Evolutionary conservation across 1,140 invertebrate species (phyloP).

Genomic region (Drosophila pruinosa): DNA sequence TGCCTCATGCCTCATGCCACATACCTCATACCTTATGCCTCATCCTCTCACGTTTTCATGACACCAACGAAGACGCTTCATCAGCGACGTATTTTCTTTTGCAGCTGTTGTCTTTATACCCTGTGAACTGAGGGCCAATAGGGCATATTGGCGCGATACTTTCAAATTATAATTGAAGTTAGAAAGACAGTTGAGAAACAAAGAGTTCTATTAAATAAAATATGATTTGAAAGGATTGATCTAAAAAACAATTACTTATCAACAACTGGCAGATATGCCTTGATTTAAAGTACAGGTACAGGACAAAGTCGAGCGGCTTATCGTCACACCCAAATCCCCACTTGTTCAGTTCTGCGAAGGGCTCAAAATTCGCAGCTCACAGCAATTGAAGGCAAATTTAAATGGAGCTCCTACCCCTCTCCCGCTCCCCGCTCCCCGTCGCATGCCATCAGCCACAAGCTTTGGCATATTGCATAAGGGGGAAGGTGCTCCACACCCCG

Average conservation of each 20-base stretch:
- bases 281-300: no score
- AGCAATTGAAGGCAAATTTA: slow-evolving; percentile 69
- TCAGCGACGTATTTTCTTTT: slow-evolving; percentile 33
- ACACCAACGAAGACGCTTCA: slow-evolving; percentile 35
- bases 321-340: background rate
- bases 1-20: background rate
- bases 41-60: background rate
- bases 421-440: slow-evolving; percentile 6
- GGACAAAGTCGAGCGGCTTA: background rate
- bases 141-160: background rate
- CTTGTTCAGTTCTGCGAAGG: background rate
- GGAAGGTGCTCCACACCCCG: background rate
- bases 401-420: slow-evolving; percentile 53
- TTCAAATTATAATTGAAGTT: background rate
- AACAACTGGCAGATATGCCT: no score
- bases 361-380: slow-evolving; percentile 45
- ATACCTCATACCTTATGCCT: background rate
- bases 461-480: slow-evolving; percentile 16
- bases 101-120: slow-evolving; percentile 28
- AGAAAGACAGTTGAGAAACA: background rate
- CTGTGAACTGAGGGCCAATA: background rate
- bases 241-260: no score
- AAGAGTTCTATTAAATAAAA: no score
- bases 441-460: background rate
- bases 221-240: no score